Percentiles rank a stretch among this genome's conserved stretches.
These are phyloP conservation scores for Scaptomyza cyrtandrae DNA, from an alignment of 2,888 invertebrate genomes.

Conservation along the genomic window DNA sequence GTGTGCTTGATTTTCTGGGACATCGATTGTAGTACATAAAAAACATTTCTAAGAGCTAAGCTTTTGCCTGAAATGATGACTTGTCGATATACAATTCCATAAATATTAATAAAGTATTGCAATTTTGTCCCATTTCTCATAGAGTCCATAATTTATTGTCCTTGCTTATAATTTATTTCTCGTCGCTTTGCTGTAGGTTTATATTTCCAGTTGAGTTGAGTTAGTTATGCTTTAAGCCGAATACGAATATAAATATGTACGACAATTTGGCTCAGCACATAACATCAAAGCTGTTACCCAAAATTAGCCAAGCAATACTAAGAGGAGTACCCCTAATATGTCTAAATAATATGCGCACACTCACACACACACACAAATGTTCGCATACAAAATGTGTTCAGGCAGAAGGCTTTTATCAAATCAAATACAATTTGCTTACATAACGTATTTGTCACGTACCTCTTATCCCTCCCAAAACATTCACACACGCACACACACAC, in stretches of 20 bases:
- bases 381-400: neutral
- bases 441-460: conserved; percentile 3
- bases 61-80: neutral
- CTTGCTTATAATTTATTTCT: neutral
- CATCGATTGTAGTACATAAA: neutral
- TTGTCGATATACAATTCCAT: neutral
- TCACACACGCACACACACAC: neutral
- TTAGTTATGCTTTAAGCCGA: neutral
- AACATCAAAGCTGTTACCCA: conserved; percentile 21
- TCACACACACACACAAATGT: conserved; percentile 3
- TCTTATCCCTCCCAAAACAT: neutral
- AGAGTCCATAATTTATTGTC: conserved; percentile 3
- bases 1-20: neutral
- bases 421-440: conserved; percentile 8
- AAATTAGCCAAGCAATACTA: conserved; percentile 9
- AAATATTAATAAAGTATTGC: neutral
- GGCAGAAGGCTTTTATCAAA: conserved; percentile 28
- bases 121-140: neutral
- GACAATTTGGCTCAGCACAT: conserved; percentile 8
- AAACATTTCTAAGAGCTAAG: neutral
- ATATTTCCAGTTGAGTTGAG: conserved; percentile 11
- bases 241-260: conserved; percentile 17
- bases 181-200: neutral
- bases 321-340: conserved; percentile 16
- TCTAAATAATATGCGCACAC: conserved; percentile 12